A percentile compares a stretch with the other conserved stretches of the same genome.
phyloP scores from a whole-genome alignment of 2,888 invertebrate genomes.

The Coleophora flavipennella region DNA sequence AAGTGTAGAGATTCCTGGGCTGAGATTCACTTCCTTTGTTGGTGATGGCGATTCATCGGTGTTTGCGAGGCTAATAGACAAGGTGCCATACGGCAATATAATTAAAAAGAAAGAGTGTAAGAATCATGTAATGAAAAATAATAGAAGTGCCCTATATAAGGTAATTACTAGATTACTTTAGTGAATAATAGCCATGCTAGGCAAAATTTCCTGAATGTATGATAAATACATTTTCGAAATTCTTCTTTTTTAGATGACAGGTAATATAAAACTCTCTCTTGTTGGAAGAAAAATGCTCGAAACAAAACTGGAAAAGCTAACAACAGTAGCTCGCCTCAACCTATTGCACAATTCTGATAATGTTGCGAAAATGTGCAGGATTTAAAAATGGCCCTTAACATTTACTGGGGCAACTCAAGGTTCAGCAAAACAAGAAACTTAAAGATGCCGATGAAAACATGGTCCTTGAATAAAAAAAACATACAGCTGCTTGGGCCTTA shows the following conservation, averaged over 20 bases:
- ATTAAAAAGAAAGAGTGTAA: constrained; percentile 6
- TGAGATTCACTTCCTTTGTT: too few relatives aligned
- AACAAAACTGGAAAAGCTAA: constrained; percentile 1
- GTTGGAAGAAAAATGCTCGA: constrained; percentile 4
- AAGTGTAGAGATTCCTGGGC: too few relatives aligned
- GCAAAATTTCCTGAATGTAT: not conserved
- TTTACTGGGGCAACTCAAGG: too few relatives aligned
- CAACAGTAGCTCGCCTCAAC: constrained; percentile 1
- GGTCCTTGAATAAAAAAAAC: too few relatives aligned
- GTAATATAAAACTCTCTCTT: constrained; percentile 5
- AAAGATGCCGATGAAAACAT: too few relatives aligned
- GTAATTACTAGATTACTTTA: not conserved
- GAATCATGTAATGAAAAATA: constrained; percentile 8
- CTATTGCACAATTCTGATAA: too few relatives aligned
- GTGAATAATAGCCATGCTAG: not conserved
- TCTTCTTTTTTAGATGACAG: not conserved
- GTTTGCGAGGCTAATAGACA: constrained; percentile 6
- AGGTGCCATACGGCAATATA: constrained; percentile 5
- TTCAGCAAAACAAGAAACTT: too few relatives aligned
- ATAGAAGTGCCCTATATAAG: constrained; percentile 3
- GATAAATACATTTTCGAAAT: not conserved
- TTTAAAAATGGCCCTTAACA: too few relatives aligned
- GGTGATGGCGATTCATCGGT: not conserved
- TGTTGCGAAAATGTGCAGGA: too few relatives aligned
- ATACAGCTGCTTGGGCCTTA: too few relatives aligned